Evolutionary conservation across 2,888 invertebrate species (phyloP).

Genomic region (Nymphalis polychloros): DNA sequence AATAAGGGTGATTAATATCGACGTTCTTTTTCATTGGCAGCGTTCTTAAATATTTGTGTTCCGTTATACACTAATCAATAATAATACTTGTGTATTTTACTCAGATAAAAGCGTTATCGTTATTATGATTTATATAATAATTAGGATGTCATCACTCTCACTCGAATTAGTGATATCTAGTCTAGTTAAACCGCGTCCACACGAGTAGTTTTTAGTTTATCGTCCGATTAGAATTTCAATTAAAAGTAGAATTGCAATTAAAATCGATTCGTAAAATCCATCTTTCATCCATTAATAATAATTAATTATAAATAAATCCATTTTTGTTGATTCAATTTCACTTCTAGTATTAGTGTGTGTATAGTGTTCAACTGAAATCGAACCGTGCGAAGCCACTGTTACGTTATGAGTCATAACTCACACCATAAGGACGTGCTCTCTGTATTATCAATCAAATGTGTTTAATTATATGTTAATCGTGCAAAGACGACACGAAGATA

Average conservation of each 20-base stretch:
- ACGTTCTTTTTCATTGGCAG: constrained; percentile 9
- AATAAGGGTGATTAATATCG: constrained; percentile 25
- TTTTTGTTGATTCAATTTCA: too few species aligned
- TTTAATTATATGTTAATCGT: constrained; percentile 2
- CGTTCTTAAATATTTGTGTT: constrained; percentile 12
- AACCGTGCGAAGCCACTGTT: too few species aligned
- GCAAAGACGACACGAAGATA: constrained; percentile 1
- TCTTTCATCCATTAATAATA: too few species aligned
- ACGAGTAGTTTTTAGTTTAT: too few species aligned
- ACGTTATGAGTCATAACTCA: too few species aligned
- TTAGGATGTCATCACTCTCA: neutral
- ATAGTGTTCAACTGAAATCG: too few species aligned
- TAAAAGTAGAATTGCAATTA: too few species aligned
- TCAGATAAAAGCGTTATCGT: neutral
- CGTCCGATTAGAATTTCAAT: too few species aligned
- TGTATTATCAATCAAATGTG: neutral
- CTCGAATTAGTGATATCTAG: neutral
- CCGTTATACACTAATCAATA: constrained; percentile 21
- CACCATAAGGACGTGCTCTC: neutral
- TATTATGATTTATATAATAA: neutral
- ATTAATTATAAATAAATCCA: too few species aligned
- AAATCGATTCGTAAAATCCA: too few species aligned
- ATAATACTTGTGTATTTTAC: neutral
- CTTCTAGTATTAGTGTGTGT: too few species aligned
- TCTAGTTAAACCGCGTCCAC: neutral